Percentiles rank a stretch among this genome's conserved stretches.
Conservation (phyloP, 35 echinoderm and acorn worm species). For the Eucidaris tribuloides region DNA sequence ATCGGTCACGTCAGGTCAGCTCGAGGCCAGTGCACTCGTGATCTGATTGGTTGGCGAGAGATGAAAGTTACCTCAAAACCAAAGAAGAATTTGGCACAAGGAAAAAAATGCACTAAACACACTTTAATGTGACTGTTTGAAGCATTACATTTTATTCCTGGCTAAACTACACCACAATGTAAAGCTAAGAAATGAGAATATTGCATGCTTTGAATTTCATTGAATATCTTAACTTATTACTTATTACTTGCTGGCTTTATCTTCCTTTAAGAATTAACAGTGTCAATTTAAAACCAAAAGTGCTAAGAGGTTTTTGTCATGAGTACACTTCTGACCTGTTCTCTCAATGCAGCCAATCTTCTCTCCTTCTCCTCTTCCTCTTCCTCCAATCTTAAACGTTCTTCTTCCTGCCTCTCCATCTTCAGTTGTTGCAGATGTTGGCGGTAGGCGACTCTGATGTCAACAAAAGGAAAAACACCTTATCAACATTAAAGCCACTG, state of each 20-base stretch:
- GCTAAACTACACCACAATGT: not conserved
- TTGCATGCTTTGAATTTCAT: no score
- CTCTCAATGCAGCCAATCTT: constrained; percentile 61
- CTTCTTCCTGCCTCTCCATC: constrained; percentile 25
- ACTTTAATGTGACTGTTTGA: no score
- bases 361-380: constrained; percentile 63
- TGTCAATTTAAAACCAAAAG: not conserved
- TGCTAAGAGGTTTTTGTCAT: not conserved
- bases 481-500: no score
- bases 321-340: constrained; percentile 30
- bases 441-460: constrained; percentile 47
- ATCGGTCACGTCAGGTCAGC: no score
- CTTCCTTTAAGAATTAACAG: not conserved
- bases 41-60: no score
- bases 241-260: no score
- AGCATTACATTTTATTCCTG: no score
- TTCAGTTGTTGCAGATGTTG: constrained; percentile 18
- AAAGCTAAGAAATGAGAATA: not conserved
- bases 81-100: no score
- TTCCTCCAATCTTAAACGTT: constrained; percentile 18
- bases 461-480: not conserved
- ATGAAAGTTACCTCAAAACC: no score
- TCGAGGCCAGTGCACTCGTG: no score
- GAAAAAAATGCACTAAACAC: no score
- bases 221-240: no score